These are phyloP conservation scores for Andrena camellia DNA, from an alignment of 2,888 invertebrate species.

Conservation along the genomic window DNA sequence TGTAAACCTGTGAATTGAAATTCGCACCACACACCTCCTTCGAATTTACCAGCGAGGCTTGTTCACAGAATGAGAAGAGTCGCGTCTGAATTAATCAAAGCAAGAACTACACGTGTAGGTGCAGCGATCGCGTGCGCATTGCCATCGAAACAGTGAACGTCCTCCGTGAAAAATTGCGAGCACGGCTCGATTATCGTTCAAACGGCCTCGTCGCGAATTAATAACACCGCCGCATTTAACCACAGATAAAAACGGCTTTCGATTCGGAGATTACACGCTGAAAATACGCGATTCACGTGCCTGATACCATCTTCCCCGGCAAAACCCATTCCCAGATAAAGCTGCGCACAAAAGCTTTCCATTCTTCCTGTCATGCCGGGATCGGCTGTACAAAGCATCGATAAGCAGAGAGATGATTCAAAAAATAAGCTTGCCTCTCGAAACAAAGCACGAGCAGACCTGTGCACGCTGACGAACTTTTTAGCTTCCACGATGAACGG, in stretches of 20 bases:
- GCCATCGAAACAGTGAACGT: neutral
- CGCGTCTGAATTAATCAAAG: neutral
- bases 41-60: no score
- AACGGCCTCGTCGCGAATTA: constrained; percentile 30
- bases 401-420: neutral
- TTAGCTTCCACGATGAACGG: neutral
- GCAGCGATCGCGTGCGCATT: neutral
- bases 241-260: constrained; percentile 37
- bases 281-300: constrained; percentile 43
- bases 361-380: neutral
- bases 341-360: constrained; percentile 27
- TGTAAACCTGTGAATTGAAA: no score
- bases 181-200: constrained; percentile 22
- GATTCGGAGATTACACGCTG: constrained; percentile 44
- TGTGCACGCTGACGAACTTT: neutral
- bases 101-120: neutral
- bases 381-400: constrained; percentile 17
- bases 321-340: constrained; percentile 48
- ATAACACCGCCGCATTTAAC: constrained; percentile 35
- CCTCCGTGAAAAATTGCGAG: constrained; percentile 22
- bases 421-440: constrained; percentile 18
- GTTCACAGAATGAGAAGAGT: neutral
- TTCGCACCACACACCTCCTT: no score
- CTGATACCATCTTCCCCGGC: constrained; percentile 43
- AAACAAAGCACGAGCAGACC: neutral